These are phyloP conservation scores for Mustela lutreola DNA, from an alignment of 2,113 vertebrate species.

Conservation along the genomic window DNA sequence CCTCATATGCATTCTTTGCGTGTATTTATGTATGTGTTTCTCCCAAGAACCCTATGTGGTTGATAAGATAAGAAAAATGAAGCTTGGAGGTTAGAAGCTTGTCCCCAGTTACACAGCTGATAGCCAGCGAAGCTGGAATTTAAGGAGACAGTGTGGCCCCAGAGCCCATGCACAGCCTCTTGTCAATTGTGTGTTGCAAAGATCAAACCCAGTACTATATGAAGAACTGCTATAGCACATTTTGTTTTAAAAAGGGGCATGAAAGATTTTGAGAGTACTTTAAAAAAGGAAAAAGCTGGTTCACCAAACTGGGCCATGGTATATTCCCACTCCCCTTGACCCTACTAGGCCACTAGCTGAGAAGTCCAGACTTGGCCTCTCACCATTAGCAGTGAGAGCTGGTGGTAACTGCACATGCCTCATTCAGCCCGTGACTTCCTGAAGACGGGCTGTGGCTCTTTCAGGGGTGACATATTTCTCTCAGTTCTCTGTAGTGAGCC, in stretches of 20 bases:
- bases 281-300: background rate
- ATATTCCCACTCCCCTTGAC: background rate
- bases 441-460: background rate
- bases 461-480: slow-evolving; percentile 13
- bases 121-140: background rate
- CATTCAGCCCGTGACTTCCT: background rate
- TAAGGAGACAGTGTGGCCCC: background rate
- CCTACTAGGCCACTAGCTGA: background rate
- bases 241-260: background rate
- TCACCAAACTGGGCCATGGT: background rate
- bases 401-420: background rate
- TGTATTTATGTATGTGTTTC: background rate
- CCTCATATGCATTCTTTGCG: background rate
- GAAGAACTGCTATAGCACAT: background rate
- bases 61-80: background rate
- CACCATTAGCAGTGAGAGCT: background rate
- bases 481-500: slow-evolving; percentile 24
- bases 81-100: background rate
- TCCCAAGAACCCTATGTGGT: background rate
- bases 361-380: background rate
- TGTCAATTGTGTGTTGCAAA: background rate
- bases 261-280: background rate
- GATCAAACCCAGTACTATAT: background rate
- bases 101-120: background rate
- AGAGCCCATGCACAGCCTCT: background rate